Evolutionary conservation across 2,113 vertebrate genomes (phyloP).

Genomic region (Brienomyrus brachyistius): DNA sequence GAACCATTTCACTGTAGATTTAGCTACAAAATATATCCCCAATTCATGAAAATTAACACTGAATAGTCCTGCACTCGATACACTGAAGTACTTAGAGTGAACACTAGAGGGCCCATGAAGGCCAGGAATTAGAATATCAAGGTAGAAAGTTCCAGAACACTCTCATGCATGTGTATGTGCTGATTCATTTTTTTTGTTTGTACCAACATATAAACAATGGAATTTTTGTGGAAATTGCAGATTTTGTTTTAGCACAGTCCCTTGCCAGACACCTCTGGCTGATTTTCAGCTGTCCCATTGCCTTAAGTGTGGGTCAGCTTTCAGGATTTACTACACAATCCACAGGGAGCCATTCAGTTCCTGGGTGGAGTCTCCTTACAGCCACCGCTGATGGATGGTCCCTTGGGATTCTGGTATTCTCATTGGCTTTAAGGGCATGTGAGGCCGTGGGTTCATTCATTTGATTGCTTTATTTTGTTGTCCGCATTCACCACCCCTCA

Average conservation of each 20-base stretch:
- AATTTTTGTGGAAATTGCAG: neutral
- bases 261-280: slow-evolving; percentile 79
- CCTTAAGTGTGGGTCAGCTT: slow-evolving; percentile 70
- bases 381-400: slow-evolving; percentile 92
- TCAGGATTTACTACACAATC: slow-evolving; percentile 88
- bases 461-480: neutral
- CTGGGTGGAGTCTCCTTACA: slow-evolving; percentile 76
- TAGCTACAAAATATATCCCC: neutral
- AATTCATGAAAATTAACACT: neutral
- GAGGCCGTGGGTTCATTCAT: neutral
- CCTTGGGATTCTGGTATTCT: slow-evolving; percentile 79
- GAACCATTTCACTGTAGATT: neutral
- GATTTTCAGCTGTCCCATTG: slow-evolving; percentile 85
- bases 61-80: neutral
- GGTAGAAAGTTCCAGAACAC: neutral
- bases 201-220: neutral
- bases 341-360: slow-evolving; percentile 66
- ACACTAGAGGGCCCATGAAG: slow-evolving; percentile 20
- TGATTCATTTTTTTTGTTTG: neutral
- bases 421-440: slow-evolving; percentile 67
- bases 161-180: neutral
- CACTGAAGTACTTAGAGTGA: neutral
- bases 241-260: neutral
- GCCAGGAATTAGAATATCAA: neutral
- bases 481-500: neutral